These are phyloP conservation scores for Caenorhabditis uteleia DNA, from an alignment of 2,888 invertebrate genomes.

Conservation along the genomic window DNA sequence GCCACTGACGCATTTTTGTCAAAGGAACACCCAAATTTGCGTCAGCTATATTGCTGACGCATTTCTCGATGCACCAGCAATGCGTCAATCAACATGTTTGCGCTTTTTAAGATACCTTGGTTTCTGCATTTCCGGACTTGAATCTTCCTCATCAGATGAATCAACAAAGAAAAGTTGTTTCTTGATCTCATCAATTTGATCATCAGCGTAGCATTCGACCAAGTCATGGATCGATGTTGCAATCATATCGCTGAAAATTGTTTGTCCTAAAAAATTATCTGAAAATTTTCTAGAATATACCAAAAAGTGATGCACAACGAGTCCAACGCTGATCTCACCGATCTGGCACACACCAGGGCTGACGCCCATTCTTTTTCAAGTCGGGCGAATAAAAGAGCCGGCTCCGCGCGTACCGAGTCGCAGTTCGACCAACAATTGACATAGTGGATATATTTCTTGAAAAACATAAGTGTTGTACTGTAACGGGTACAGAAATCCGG, in stretches of 20 bases:
- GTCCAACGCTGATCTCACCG: constrained; percentile 28
- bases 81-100: too few relatives aligned
- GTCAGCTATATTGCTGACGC: too few relatives aligned
- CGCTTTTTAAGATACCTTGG: too few relatives aligned
- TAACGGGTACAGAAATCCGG: constrained; percentile 27
- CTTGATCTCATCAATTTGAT: constrained; percentile 29
- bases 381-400: constrained; percentile 17
- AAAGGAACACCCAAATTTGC: too few relatives aligned
- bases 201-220: constrained; percentile 26
- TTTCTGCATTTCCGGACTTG: too few relatives aligned
- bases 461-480: constrained; percentile 41
- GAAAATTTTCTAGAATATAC: constrained; percentile 1
- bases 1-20: too few relatives aligned
- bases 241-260: constrained; percentile 18
- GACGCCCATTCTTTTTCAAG: constrained; percentile 41
- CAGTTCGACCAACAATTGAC: constrained; percentile 41
- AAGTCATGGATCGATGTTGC: constrained; percentile 18
- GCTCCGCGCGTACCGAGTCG: constrained; percentile 20
- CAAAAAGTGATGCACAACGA: constrained; percentile 18
- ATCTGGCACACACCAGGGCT: constrained; percentile 32
- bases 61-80: too few relatives aligned
- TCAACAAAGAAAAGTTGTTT: constrained; percentile 9
- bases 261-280: neutral
- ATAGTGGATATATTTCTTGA: constrained; percentile 46
- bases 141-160: too few relatives aligned